These are phyloP conservation scores for Entosphenus tridentatus DNA, from an alignment of 2,113 vertebrate genomes.

Conservation along the genomic window DNA sequence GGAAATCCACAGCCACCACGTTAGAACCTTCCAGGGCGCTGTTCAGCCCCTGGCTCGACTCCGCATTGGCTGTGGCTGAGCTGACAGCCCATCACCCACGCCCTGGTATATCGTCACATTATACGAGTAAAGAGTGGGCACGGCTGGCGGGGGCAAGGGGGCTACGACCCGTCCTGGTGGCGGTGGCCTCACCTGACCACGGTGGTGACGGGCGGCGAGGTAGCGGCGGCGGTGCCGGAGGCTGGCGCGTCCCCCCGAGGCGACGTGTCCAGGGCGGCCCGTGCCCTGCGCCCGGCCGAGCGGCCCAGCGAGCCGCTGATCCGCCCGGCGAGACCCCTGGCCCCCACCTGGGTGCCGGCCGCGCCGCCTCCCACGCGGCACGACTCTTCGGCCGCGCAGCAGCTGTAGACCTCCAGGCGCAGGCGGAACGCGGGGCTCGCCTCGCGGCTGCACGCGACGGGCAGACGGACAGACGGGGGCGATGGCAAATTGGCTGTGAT, in stretches of 20 bases:
- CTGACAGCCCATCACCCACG: too few species aligned
- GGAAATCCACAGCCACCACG: too few species aligned
- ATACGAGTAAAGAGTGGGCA: too few species aligned
- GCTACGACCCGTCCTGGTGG: too few species aligned
- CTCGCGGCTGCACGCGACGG: constrained; percentile 20
- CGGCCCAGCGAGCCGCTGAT: constrained; percentile 66
- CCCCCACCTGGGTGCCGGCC: too few species aligned
- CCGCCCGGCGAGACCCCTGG: constrained; percentile 49
- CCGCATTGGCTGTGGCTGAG: too few species aligned
- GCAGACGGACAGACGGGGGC: not conserved
- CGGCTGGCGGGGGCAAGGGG: too few species aligned
- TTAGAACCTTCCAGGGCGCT: too few species aligned
- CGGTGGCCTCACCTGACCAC: constrained; percentile 12
- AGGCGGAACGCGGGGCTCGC: constrained; percentile 50
- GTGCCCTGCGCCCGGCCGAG: constrained; percentile 43
- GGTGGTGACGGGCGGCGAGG: constrained; percentile 43
- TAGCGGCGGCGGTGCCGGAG: constrained; percentile 11
- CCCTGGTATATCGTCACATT: too few species aligned
- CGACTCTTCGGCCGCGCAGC: constrained; percentile 42
- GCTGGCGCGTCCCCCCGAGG: constrained; percentile 23
- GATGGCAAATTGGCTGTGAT: too few species aligned
- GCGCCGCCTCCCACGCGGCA: constrained; percentile 39
- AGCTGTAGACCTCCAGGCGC: constrained; percentile 59
- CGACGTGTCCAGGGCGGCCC: constrained; percentile 32
- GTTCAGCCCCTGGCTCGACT: too few species aligned